These are phyloP conservation scores for Parnassius apollo DNA, from an alignment of 2,888 invertebrate species.

Conservation along the genomic window DNA sequence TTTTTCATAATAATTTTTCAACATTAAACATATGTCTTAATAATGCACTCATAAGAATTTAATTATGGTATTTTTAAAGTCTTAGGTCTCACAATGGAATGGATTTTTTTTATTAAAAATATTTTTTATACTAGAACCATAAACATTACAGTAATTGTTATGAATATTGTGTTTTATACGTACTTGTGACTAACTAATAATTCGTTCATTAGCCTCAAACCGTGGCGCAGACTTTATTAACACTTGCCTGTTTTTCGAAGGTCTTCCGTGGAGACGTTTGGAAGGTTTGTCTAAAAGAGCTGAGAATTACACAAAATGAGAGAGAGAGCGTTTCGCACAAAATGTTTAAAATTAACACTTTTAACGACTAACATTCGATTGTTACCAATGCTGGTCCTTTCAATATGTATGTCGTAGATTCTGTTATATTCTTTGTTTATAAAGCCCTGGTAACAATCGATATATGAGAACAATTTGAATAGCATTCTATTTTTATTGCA, in stretches of 20 bases:
- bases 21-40: too few species aligned
- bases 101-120: conserved; percentile 13
- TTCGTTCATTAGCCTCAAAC: conserved; percentile 60
- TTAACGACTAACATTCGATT: conserved; percentile 50
- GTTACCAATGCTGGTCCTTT: conserved; percentile 54
- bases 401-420: conserved; percentile 25
- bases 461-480: conserved; percentile 47
- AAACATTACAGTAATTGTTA: conserved; percentile 6
- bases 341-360: conserved; percentile 54
- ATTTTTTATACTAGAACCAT: background rate
- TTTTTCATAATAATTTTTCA: too few species aligned
- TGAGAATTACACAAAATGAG: conserved; percentile 68
- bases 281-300: conserved; percentile 82
- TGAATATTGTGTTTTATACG: conserved; percentile 18
- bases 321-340: conserved; percentile 69
- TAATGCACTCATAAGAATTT: too few species aligned
- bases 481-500: conserved; percentile 72
- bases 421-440: conserved; percentile 27
- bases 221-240: conserved; percentile 70
- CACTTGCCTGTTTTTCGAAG: conserved; percentile 78
- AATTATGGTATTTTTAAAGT: conserved; percentile 12
- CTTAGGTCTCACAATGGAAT: conserved; percentile 26
- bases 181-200: conserved; percentile 41
- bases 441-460: conserved; percentile 63
- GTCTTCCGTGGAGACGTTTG: conserved; percentile 84